Base-by-base conservation (phyloP, 2,113 vertebrate genomes). In the Lipotes vexillifer region DNA sequence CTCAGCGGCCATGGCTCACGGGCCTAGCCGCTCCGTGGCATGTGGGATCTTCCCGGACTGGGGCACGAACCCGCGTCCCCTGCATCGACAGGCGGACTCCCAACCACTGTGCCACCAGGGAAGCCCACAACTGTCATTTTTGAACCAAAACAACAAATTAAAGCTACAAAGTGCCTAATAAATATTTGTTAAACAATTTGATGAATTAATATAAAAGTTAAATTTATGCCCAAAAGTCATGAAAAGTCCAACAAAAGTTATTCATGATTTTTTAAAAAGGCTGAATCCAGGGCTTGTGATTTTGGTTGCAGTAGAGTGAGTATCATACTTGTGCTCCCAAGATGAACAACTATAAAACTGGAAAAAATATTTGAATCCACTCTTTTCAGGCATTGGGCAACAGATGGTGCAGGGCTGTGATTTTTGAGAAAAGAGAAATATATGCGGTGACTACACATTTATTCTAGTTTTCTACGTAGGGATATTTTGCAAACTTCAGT, bases 201-300 rank as follows among this genome's bases (percentile, higher is more conserved):
- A 44, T 83, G 80, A 90, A 59, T 57, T 80, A 93, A 78, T 95
- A 12, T 69, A 41, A 86, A 87, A 86, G 68, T 66, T 89, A 89
- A 72, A 44, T 66, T n/a, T 52, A 44, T 83, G 12, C 57, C 46
- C 8, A 57, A 81, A 74, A n/a, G 8, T 91, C 29, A 52, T 55
- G 63, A 23, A 85, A 83, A 86, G 36, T 21, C 65, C 71, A 78
- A 29, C 29, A 82, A 82, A 80, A 66, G 52, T 17, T 92, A 55
- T 77, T 33, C 52, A 36, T 10, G 5, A 23, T 77, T 33, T 68
- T 25, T 2, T 13, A 38, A 41, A 49, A 77, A 68, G 23, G 87
- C 57, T 69, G 71, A 77, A 33, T n/a, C 12, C 4, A 41, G 31
- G 29, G 69, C 18, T 75, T 84, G 12, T 84, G 31, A 72, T 90